Base-by-base conservation (phyloP, 2,888 invertebrate species). In the Crocallis elinguaria region DNA sequence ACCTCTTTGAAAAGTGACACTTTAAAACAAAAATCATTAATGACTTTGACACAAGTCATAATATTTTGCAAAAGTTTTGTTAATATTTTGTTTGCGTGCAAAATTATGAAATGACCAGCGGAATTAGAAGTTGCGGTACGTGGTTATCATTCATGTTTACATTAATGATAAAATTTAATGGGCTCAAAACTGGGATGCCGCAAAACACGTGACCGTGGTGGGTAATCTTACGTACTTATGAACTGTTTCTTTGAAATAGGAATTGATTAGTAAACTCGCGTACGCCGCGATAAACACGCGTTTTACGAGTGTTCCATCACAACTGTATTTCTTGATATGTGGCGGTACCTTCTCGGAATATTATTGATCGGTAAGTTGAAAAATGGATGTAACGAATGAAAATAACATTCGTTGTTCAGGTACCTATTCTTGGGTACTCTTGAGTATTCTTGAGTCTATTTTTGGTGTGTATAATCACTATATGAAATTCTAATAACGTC, bases 41-140 rank as follows among this genome's bases (percentile, higher is more conserved):
- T 36, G 17, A 37, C 36, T 3, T 43, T 21, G 23, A 32, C 42
- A 32, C 9, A 11, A 29, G 41, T 49, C 46, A 38, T 35, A 6
- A n/a, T 8, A 7, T 5, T 17, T 32, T 17, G 13, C 41, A 35
- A 23, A 19, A 49, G 19, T 41, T 42, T 35, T 48, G 46, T 50
- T 58, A 53, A 45, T 12, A 12, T 50, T 49, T 45, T 37, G 12
- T 38, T 19, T 19, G 7, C 19, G 3, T 25, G 11, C 27, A 25
- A 44, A 52, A 60, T 52, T 48, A 36, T 12, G 2, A 29, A 48
- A 59, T 55, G 54, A 44, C 16, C 35, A 36, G 33, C 25, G 42
- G 7, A 45, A 45, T 29, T 30, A 46, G 11, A 19, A 27, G 41
- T 29, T 5, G 30, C 17, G 62, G 62, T 59, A 59, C 48, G 59